Base-by-base conservation (phyloP, 2,888 invertebrate species). In the Teleogryllus oceanicus region DNA sequence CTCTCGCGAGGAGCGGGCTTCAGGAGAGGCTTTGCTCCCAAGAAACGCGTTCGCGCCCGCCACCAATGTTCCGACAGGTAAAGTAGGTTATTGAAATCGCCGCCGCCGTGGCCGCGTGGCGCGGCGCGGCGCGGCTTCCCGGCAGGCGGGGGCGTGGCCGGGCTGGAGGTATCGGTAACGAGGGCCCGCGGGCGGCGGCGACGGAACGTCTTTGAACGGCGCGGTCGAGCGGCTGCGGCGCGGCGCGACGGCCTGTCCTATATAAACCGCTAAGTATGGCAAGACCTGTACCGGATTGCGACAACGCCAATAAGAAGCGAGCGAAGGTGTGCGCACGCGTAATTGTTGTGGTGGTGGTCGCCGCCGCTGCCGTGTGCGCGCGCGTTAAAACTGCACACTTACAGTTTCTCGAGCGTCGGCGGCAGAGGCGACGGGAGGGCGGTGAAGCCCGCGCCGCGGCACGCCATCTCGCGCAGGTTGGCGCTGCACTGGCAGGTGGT, bases 391-490 rank as follows among this genome's bases (percentile, higher is more conserved):
- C 16, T n/a, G 4, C 0, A 4, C 62, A 85, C 85, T 85, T 83
- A 85, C 85, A 85, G 83, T 85, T 85, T 85, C 82, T 83, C 84
- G 80, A 85, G 83, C 78, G 84, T 83, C 78, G 83, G 82, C 18
- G 85, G 85, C 81, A 85, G 82, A 77, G 84, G 82, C 74, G 82
- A 79, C 62, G 86, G 85, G 77, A 86, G 83, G 75, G 81, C 81
- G 21, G 84, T 84, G 82, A 86, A 85, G 81, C 84, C 85, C 24
- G 85, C 85, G 16, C 84, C 84, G 78, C 84, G 82, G 83, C 86
- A 86, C 80, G 83, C 82, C 83, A 85, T 84, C 81, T 86, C 86
- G 82, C 84, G 84, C 51, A 83, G 83, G 80, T 85, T 84, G 75
- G 83, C 81, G 81, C 83, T 84, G 83, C 85, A 85, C 74, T 84